Evolutionary conservation across 2,888 invertebrate species (phyloP).

Genomic region (Rhingia rostrata): DNA sequence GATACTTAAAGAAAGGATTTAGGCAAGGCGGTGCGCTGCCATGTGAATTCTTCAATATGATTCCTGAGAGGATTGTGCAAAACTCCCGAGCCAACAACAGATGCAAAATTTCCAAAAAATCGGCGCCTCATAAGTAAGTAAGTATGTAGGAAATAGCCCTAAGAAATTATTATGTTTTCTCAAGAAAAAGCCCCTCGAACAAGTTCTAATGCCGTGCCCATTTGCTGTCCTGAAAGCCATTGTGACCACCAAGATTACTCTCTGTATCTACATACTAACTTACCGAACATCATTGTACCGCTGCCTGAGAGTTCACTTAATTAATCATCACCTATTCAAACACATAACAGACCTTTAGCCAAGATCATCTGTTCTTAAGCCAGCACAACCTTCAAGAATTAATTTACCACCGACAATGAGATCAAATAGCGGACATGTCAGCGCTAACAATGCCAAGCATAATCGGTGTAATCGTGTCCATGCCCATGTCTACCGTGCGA

Average conservation of each 20-base stretch:
- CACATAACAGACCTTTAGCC: conserved; percentile 23
- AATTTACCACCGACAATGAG: conserved; percentile 34
- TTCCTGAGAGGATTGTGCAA: no score
- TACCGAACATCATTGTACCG: conserved; percentile 11
- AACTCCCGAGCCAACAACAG: no score
- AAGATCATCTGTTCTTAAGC: conserved; percentile 30
- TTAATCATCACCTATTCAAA: conserved; percentile 44
- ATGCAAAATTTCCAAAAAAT: no score
- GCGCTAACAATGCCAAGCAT: conserved; percentile 52
- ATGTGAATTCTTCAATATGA: no score
- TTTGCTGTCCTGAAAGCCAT: no score
- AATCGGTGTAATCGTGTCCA: conserved; percentile 55
- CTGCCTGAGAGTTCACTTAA: conserved; percentile 32
- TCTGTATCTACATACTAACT: neutral
- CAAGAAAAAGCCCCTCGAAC: no score
- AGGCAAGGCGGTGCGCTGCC: no score
- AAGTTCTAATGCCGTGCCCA: no score
- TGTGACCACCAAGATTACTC: neutral
- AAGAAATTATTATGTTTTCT: no score
- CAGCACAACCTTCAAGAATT: conserved; percentile 23
- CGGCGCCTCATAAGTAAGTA: no score
- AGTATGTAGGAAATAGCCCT: no score
- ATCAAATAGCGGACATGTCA: conserved; percentile 43
- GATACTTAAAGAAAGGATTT: no score
- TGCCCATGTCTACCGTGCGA: conserved; percentile 39